Conservation (phyloP, 2,113 vertebrate genomes). For the Pseudorasbora parva region DNA sequence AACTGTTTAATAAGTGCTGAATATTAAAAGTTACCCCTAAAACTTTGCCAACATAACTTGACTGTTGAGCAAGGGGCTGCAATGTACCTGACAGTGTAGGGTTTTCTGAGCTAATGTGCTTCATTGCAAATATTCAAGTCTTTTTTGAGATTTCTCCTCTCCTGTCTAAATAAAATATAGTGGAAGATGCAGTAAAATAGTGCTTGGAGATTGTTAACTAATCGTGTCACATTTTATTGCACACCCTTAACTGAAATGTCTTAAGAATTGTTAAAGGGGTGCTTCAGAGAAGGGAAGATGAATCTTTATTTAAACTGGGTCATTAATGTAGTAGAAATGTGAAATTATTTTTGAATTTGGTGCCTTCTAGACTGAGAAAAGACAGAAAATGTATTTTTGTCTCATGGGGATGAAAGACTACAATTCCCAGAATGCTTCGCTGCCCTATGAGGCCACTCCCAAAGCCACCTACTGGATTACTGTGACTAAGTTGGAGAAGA, state of each 20-base stretch:
- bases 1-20: background rate
- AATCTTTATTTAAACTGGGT: too few species aligned
- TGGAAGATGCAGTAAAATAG: background rate
- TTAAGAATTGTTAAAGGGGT: background rate
- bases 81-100: background rate
- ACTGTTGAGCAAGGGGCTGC: background rate
- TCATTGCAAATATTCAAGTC: background rate
- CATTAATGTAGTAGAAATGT: too few species aligned
- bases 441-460: too few species aligned
- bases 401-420: too few species aligned
- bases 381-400: too few species aligned
- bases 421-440: too few species aligned
- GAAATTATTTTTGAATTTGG: too few species aligned
- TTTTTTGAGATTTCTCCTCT: too few species aligned
- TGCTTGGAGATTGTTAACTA: background rate
- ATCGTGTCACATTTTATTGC: background rate
- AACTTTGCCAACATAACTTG: background rate
- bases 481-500: too few species aligned
- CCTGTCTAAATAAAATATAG: background rate
- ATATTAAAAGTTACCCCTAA: background rate
- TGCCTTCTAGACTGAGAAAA: too few species aligned
- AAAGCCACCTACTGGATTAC: too few species aligned
- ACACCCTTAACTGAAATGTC: background rate
- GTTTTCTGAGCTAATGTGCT: conserved; percentile 1
- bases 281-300: too few species aligned